Percentiles rank a stretch among this genome's conserved stretches.
Conservation (phyloP, 2,113 vertebrate genomes). For the Rhinoderma darwinii region DNA sequence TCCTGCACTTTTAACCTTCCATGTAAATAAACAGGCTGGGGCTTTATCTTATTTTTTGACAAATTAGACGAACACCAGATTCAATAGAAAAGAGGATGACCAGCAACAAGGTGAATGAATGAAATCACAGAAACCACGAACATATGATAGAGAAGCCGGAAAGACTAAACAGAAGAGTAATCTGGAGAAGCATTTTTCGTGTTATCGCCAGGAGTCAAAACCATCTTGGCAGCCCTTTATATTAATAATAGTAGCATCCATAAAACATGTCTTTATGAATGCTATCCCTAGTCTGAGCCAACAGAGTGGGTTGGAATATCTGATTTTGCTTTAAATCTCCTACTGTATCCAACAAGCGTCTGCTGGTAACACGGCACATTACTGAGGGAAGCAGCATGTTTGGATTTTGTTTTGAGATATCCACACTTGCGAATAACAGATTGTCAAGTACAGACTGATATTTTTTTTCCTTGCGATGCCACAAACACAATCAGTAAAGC, state of each 20-base stretch:
- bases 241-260: not conserved
- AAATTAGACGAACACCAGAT: no score
- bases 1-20: not conserved
- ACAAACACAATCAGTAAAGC: slow-evolving; percentile 34
- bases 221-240: not conserved
- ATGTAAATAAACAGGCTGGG: not conserved
- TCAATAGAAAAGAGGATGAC: no score
- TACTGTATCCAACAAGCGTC: not conserved
- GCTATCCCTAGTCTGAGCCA: not conserved
- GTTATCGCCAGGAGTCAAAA: not conserved
- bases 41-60: not conserved
- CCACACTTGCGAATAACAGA: slow-evolving; percentile 42
- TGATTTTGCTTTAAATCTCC: not conserved
- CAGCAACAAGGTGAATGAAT: not conserved
- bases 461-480: slow-evolving; percentile 18
- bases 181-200: not conserved
- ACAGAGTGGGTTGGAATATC: not conserved
- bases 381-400: not conserved
- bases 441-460: slow-evolving; percentile 13
- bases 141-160: not conserved
- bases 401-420: not conserved
- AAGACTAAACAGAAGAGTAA: not conserved
- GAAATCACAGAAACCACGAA: not conserved
- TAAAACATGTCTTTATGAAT: not conserved
- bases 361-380: not conserved